A percentile compares a stretch with the other conserved stretches of the same genome.
These are phyloP conservation scores for Chaetodon trifascialis DNA, from an alignment of 2,113 vertebrate genomes.

Conservation along the genomic window DNA sequence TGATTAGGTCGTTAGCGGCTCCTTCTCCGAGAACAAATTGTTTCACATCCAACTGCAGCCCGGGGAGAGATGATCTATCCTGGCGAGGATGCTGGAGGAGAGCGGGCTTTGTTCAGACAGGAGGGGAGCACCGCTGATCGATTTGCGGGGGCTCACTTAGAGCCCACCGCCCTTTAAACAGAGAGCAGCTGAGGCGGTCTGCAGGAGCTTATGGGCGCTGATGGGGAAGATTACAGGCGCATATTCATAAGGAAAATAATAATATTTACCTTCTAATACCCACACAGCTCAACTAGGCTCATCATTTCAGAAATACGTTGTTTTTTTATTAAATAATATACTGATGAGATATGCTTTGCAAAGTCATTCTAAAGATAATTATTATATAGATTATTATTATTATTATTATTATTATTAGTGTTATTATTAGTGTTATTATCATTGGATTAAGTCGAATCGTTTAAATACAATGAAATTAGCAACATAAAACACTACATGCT, in stretches of 20 bases:
- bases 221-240: conserved; percentile 7
- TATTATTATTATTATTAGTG: too few species aligned
- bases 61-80: conserved; percentile 92
- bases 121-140: conserved; percentile 83
- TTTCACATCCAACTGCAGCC: conserved; percentile 92
- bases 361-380: neutral
- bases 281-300: too few species aligned
- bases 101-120: conserved; percentile 84
- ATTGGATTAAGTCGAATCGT: neutral
- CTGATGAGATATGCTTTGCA: too few species aligned
- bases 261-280: too few species aligned
- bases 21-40: conserved; percentile 90
- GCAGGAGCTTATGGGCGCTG: conserved; percentile 13
- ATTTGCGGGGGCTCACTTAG: conserved; percentile 83
- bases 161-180: conserved; percentile 78
- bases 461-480: neutral
- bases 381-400: too few species aligned
- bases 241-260: too few species aligned
- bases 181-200: neutral
- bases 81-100: conserved; percentile 83
- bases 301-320: too few species aligned
- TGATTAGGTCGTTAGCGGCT: conserved; percentile 99
- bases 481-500: neutral
- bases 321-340: too few species aligned
- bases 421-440: too few species aligned